phyloP scores from a whole-genome alignment of 2,888 invertebrate genomes.

The Rhingia campestris region DNA sequence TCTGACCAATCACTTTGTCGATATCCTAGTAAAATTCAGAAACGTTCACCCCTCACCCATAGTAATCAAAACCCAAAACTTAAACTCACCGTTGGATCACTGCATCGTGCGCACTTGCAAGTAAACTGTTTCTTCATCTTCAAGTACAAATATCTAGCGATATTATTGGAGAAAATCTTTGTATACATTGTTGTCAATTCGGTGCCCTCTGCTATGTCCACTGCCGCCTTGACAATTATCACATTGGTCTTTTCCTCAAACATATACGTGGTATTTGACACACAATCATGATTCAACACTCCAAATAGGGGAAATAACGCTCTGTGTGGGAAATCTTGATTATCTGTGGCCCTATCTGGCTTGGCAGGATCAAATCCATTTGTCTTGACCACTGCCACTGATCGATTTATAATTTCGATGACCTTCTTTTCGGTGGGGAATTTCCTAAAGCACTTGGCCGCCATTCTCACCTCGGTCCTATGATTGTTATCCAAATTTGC shows the following conservation, averaged over 20 bases:
- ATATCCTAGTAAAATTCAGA: too few species aligned
- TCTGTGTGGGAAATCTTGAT: conserved; percentile 83
- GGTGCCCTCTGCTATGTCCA: conserved; percentile 86
- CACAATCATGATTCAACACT: conserved; percentile 89
- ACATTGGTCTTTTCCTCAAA: conserved; percentile 85
- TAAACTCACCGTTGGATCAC: conserved; percentile 86
- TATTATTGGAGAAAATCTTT: conserved; percentile 87
- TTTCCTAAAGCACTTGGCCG: conserved; percentile 80
- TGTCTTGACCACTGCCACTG: conserved; percentile 81
- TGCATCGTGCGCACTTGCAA: conserved; percentile 87
- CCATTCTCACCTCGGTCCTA: conserved; percentile 80
- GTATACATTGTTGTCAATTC: conserved; percentile 88
- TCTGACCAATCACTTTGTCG: too few species aligned
- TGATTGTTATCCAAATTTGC: conserved; percentile 81
- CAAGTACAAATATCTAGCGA: conserved; percentile 86
- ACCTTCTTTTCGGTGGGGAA: conserved; percentile 81
- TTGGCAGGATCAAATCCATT: conserved; percentile 81
- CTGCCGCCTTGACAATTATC: conserved; percentile 86
- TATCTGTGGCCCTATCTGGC: conserved; percentile 78
- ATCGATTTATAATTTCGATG: conserved; percentile 80
- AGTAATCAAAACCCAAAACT: too few species aligned
- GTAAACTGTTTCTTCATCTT: conserved; percentile 87
- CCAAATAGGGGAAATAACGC: conserved; percentile 87
- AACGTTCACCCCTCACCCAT: too few species aligned
- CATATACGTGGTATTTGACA: conserved; percentile 88